phyloP scores from a whole-genome alignment of 2,113 vertebrate genomes.

The Falco punctatus region DNA sequence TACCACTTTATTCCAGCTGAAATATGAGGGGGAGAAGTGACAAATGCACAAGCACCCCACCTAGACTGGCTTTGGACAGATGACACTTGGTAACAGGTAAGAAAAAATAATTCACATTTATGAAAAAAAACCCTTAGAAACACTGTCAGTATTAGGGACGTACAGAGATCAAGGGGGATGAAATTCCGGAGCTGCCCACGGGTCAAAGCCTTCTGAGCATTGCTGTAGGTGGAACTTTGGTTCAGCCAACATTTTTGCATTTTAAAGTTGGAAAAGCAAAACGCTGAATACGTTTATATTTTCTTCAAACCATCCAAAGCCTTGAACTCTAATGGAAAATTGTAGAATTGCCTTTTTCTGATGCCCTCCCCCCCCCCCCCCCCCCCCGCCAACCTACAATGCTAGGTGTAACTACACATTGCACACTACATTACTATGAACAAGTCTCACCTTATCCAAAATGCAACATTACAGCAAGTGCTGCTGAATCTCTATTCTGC shows the following conservation, averaged over 20 bases:
- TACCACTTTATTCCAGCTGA: background rate
- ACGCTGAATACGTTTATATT: background rate
- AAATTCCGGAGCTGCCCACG: background rate
- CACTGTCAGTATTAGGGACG: no score
- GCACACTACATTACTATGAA: background rate
- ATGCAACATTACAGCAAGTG: rapidly evolving
- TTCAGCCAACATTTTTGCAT: background rate
- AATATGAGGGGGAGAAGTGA: background rate
- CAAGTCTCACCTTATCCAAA: background rate
- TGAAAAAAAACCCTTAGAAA: background rate
- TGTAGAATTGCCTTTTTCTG: background rate
- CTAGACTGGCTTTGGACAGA: background rate
- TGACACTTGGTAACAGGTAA: rapidly evolving
- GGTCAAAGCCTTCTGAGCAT: background rate
- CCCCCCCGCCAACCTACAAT: background rate
- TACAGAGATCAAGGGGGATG: background rate
- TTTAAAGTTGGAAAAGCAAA: background rate
- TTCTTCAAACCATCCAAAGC: background rate
- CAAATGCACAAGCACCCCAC: rapidly evolving
- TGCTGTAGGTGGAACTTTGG: background rate
- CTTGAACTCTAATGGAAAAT: background rate
- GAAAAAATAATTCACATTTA: background rate
- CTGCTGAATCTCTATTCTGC: background rate
- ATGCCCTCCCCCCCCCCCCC: no score
- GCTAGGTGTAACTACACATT: background rate